Evolutionary conservation across 1,140 invertebrate species (phyloP).

Genomic region (Leptinotarsa texana): DNA sequence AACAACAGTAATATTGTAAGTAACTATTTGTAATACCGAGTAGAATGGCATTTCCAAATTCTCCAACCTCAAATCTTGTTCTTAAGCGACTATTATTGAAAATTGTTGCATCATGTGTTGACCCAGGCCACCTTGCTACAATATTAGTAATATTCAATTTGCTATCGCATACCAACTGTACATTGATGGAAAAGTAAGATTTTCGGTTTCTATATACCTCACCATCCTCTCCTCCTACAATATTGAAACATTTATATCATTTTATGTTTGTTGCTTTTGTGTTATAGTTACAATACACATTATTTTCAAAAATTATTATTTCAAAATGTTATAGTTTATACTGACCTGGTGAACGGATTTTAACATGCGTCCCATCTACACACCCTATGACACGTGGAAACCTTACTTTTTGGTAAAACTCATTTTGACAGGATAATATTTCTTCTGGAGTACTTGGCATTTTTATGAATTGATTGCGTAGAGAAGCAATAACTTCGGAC

Average conservation of each 20-base stretch:
- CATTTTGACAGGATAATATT: slow-evolving; percentile 6
- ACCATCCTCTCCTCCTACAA: slow-evolving; percentile 40
- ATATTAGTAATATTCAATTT: slow-evolving; percentile 47
- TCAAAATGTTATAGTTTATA: background rate
- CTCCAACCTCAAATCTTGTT: slow-evolving; percentile 6
- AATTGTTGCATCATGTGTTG: slow-evolving; percentile 50
- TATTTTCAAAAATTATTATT: background rate
- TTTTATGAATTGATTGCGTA: background rate
- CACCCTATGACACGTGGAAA: slow-evolving; percentile 32
- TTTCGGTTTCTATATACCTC: slow-evolving; percentile 54
- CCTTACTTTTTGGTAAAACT: slow-evolving; percentile 21
- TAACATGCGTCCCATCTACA: slow-evolving; percentile 38
- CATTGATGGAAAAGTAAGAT: slow-evolving; percentile 53
- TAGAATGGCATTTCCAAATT: slow-evolving; percentile 21
- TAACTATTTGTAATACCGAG: background rate
- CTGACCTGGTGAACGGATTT: slow-evolving; percentile 34
- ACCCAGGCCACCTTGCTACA: slow-evolving; percentile 54
- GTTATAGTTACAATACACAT: background rate
- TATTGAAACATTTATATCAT: too few relatives aligned
- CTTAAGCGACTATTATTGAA: slow-evolving; percentile 43
- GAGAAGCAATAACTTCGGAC: slow-evolving; percentile 6
- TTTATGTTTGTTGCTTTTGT: too few relatives aligned
- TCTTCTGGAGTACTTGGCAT: slow-evolving; percentile 15
- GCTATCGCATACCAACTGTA: slow-evolving; percentile 49
- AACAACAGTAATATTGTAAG: background rate